Conservation (phyloP, 1,140 invertebrate species). For the Drosophila pachea region DNA sequence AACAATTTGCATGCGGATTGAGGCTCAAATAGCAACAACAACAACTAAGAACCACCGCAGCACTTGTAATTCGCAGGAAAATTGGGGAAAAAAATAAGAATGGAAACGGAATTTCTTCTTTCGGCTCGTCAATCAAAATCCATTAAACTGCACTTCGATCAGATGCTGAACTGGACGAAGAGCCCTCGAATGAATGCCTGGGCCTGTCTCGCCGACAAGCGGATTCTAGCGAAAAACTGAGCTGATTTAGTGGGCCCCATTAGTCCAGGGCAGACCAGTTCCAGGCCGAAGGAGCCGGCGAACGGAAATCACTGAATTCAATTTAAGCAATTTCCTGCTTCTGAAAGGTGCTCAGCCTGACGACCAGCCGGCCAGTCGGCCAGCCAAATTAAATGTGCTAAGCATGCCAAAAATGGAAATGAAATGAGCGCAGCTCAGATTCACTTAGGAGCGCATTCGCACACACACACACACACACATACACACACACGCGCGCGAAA, state of each 20-base stretch:
- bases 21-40: no score
- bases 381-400: constrained; percentile 38
- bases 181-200: not conserved
- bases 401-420: constrained; percentile 41
- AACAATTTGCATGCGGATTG: constrained; percentile 41
- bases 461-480: constrained; percentile 14
- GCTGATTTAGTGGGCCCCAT: constrained; percentile 10
- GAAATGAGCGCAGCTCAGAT: constrained; percentile 48
- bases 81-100: not conserved
- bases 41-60: no score
- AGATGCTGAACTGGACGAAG: not conserved
- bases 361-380: constrained; percentile 3
- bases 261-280: not conserved
- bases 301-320: constrained; percentile 70
- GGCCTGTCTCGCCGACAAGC: not conserved
- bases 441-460: constrained; percentile 49
- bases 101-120: not conserved
- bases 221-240: constrained; percentile 5
- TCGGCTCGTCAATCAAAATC: constrained; percentile 34
- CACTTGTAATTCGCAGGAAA: not conserved
- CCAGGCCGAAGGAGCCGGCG: constrained; percentile 18
- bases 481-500: constrained; percentile 8
- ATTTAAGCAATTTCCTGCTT: constrained; percentile 72
- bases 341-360: constrained; percentile 49
- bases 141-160: constrained; percentile 67